These are phyloP conservation scores for Venturia canescens DNA, from an alignment of 1,140 invertebrate genomes.

Conservation along the genomic window DNA sequence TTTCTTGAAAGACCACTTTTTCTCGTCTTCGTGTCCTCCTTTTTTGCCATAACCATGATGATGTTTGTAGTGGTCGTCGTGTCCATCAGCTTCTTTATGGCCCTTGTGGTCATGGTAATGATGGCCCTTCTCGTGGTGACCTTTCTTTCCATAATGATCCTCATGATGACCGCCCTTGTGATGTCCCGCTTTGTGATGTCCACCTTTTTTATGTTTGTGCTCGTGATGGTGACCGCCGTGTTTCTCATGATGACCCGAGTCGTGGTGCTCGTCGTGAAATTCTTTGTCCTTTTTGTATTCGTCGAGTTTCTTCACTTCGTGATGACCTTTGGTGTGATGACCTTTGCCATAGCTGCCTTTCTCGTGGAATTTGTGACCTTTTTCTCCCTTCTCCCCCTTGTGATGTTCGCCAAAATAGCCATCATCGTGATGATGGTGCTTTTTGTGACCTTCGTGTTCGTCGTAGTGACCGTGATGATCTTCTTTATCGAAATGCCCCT, in stretches of 20 bases:
- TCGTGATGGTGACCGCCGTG: slow-evolving; percentile 71
- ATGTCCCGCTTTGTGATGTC: slow-evolving; percentile 73
- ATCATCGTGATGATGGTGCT: slow-evolving; percentile 77
- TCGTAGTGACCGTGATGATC: slow-evolving; percentile 77
- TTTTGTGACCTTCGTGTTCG: slow-evolving; percentile 75
- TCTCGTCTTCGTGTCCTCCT: slow-evolving; percentile 80
- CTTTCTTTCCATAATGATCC: slow-evolving; percentile 73
- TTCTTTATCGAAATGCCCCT: slow-evolving; percentile 77
- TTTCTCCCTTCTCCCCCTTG: slow-evolving; percentile 74
- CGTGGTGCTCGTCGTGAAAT: slow-evolving; percentile 82
- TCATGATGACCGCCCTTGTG: slow-evolving; percentile 73
- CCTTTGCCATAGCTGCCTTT: slow-evolving; percentile 81
- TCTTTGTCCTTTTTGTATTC: slow-evolving; percentile 80
- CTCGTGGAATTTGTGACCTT: slow-evolving; percentile 77
- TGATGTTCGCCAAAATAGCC: slow-evolving; percentile 74
- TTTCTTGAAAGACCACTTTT: slow-evolving; percentile 80
- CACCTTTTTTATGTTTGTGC: slow-evolving; percentile 73
- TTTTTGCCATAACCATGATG: slow-evolving; percentile 83
- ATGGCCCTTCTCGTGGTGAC: slow-evolving; percentile 79
- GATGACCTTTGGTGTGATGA: slow-evolving; percentile 82
- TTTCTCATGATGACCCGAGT: slow-evolving; percentile 66
- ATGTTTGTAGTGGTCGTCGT: slow-evolving; percentile 82
- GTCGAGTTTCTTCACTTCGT: slow-evolving; percentile 83
- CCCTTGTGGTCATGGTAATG: slow-evolving; percentile 78
- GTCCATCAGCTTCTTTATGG: slow-evolving; percentile 80